phyloP scores from a whole-genome alignment of 2,113 vertebrate genomes.

The Calyptomena viridis region DNA sequence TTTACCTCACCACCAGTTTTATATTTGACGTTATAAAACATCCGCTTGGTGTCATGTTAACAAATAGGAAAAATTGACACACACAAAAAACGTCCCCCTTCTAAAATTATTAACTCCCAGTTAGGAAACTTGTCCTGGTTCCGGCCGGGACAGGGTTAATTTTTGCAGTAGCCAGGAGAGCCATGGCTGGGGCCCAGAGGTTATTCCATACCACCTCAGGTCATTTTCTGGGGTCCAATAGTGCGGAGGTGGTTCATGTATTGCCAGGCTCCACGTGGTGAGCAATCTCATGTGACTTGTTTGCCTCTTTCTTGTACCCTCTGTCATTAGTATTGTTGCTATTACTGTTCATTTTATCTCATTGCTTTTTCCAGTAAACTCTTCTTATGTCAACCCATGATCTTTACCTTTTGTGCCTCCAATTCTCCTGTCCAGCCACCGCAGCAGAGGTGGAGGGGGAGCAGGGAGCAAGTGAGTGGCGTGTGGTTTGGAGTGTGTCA shows the following conservation, averaged over 20 bases:
- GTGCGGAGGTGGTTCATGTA: neutral
- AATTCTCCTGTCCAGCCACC: neutral
- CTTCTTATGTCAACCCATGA: neutral
- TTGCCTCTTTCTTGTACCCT: neutral
- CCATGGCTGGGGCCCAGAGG: neutral
- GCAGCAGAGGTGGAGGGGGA: neutral
- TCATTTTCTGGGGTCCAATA: neutral
- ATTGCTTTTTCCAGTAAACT: neutral
- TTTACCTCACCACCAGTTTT: conserved; percentile 28
- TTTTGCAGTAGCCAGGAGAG: neutral
- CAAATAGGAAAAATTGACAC: conserved; percentile 46
- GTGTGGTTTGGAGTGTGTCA: neutral
- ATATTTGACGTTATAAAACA: conserved; percentile 12
- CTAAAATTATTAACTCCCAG: conserved; percentile 53
- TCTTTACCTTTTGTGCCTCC: neutral
- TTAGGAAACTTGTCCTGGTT: conserved; percentile 39
- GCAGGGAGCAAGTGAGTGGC: neutral
- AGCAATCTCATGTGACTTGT: neutral
- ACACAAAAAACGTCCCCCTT: conserved; percentile 27
- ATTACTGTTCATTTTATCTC: neutral
- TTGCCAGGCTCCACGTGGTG: neutral
- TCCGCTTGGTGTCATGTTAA: conserved; percentile 61
- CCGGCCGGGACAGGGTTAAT: neutral
- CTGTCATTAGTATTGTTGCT: neutral
- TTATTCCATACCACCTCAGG: neutral